Evolutionary conservation across 2,797 vertebrate species (phyloP), one percentile per base, ranked within the genome.

Genomic region (Diplodus sargus): DNA sequence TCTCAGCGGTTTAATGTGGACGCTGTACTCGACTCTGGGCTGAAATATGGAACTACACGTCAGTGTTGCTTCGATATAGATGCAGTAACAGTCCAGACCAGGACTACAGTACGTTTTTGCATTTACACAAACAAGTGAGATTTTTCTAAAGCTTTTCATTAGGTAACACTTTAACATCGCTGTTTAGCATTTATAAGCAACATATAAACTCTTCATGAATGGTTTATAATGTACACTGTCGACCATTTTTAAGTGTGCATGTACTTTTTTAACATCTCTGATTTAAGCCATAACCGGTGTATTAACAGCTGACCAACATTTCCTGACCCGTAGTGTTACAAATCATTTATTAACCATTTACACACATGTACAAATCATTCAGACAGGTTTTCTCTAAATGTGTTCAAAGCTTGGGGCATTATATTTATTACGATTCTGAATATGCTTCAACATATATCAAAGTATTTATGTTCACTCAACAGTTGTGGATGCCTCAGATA

Each of bases 171-270:
- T 65, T 4, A 67, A 28, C 5, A 0, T 12, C 48, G 20, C 16
- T 23, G 45, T 82, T 80, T 49, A 64, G 43, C 15, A 60, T 34
- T 61, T n/a, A 56, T 59, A 78, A 61, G 48, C 69, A 70, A 23
- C 56, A 58, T 62, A 67, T 48, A 34, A 71, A 58, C 5, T 34
- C 34, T 15, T 25, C 3, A 51, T 51, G 42, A 48, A 25, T 47
- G 65, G 1, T 53, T 42, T 30, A 20, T 45, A 51, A 71, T 39
- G 15, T 13, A 49, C 22, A 28, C 39, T 6, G 49, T 34, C 58
- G 6, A 34, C 30, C 30, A 34, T 34, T 58, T 54, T 22, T 17
- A 63, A 67, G 13, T 64, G 13, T 53, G 66, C 28, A 47, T 57
- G 49, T 42, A 23, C 14, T 45, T 69, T 43, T 5, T 42, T 22